These are phyloP conservation scores for Varroa destructor DNA, from an alignment of 1,140 invertebrate species.

Conservation along the genomic window DNA sequence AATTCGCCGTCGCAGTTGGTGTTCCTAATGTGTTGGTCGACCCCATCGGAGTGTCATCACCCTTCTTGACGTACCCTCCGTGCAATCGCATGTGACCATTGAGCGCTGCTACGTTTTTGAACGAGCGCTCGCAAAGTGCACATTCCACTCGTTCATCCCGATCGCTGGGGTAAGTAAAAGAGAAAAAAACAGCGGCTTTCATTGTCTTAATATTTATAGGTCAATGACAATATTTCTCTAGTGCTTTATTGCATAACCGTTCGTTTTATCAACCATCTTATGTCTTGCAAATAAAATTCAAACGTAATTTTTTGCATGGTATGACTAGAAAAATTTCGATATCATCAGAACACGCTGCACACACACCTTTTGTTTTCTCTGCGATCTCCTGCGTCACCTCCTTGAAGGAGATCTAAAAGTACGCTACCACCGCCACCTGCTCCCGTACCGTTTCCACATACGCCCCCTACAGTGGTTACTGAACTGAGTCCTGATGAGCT, in stretches of 20 bases:
- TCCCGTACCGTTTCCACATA: neutral
- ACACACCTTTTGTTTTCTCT: slow-evolving; percentile 10
- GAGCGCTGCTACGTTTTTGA: slow-evolving; percentile 89
- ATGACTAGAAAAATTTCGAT: no score
- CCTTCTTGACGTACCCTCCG: slow-evolving; percentile 88
- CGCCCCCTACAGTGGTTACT: no score
- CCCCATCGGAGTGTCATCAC: neutral
- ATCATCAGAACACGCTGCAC: no score
- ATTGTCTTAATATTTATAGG: neutral
- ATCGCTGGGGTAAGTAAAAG: slow-evolving; percentile 8
- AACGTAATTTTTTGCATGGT: neutral
- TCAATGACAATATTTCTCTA: neutral
- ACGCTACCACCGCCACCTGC: neutral
- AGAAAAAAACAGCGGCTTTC: slow-evolving; percentile 19
- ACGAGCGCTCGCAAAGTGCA: slow-evolving; percentile 79
- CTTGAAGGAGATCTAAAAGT: slow-evolving; percentile 14
- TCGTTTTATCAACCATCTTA: no score
- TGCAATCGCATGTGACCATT: slow-evolving; percentile 94
- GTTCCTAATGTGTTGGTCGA: slow-evolving; percentile 4
- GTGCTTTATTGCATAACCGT: neutral
- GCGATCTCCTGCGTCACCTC: slow-evolving; percentile 7
- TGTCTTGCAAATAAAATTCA: neutral
- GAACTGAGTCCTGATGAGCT: no score
- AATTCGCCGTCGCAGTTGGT: slow-evolving; percentile 1
- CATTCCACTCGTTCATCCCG: slow-evolving; percentile 63